These are phyloP conservation scores for Blera fallax DNA, from an alignment of 2,888 invertebrate species.

Conservation along the genomic window DNA sequence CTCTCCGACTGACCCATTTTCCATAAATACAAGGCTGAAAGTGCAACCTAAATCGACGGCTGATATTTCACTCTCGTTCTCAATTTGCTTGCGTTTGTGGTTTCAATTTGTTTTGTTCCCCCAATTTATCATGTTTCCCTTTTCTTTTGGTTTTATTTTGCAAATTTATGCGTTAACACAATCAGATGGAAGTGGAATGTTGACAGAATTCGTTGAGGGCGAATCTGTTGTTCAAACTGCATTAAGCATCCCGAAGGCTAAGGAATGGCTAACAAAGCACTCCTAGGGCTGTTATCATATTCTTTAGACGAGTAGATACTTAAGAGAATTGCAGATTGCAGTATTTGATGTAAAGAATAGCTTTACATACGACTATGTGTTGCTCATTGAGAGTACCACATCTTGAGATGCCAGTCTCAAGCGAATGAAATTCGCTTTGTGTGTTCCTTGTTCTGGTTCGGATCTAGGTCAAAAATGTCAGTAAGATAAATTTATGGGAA, in stretches of 20 bases:
- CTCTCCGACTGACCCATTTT: background rate
- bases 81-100: background rate
- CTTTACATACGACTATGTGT: background rate
- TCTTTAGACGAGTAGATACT: background rate
- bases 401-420: background rate
- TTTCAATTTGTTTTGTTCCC: background rate
- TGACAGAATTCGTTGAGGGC: background rate
- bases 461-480: background rate
- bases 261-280: background rate
- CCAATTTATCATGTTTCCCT: background rate
- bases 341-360: background rate
- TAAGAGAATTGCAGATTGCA: background rate
- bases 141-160: background rate
- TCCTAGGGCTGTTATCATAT: background rate
- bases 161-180: background rate
- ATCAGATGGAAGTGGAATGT: background rate
- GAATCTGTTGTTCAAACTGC: background rate
- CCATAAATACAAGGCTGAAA: background rate
- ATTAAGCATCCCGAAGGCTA: background rate
- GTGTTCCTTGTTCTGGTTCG: background rate
- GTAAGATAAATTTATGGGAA: background rate
- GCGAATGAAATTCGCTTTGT: background rate
- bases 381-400: background rate
- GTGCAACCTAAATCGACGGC: background rate
- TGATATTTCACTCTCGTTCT: conserved; percentile 22